Evolutionary conservation across 2,888 invertebrate genomes (phyloP).

Genomic region (Drosophila buzzatii): DNA sequence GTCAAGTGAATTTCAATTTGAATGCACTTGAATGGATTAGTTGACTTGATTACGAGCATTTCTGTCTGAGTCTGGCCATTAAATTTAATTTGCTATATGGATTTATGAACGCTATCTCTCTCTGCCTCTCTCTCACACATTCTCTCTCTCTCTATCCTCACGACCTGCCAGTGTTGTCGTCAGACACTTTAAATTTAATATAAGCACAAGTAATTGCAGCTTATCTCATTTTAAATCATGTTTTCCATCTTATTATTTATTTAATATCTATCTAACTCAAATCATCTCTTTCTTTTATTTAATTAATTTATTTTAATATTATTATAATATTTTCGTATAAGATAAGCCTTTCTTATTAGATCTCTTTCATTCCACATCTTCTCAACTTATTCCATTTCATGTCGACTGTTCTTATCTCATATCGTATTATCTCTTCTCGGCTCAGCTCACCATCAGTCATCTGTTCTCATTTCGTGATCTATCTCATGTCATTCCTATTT

Average conservation of each 20-base stretch:
- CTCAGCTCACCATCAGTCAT: background rate
- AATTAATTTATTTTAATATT: too few species aligned
- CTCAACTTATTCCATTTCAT: background rate
- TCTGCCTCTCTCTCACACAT: too few species aligned
- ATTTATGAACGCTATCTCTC: conserved; percentile 32
- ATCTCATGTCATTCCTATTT: background rate
- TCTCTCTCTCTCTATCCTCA: background rate
- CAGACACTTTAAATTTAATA: conserved; percentile 17
- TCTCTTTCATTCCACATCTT: background rate
- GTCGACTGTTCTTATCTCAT: background rate
- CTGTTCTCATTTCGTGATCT: background rate
- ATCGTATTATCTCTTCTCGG: background rate
- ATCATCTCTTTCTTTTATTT: too few species aligned
- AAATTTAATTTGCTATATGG: conserved; percentile 72
- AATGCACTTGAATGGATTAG: conserved; percentile 70
- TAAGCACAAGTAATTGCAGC: background rate
- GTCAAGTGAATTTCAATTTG: conserved; percentile 69
- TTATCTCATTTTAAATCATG: background rate
- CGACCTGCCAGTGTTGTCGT: background rate
- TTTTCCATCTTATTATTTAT: background rate
- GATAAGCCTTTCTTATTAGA: too few species aligned
- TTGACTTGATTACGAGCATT: conserved; percentile 72
- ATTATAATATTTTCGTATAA: too few species aligned
- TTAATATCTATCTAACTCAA: background rate
- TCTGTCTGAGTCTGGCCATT: conserved; percentile 46